Conservation (phyloP, 2,113 vertebrate genomes). For the Xerus inauris region DNA sequence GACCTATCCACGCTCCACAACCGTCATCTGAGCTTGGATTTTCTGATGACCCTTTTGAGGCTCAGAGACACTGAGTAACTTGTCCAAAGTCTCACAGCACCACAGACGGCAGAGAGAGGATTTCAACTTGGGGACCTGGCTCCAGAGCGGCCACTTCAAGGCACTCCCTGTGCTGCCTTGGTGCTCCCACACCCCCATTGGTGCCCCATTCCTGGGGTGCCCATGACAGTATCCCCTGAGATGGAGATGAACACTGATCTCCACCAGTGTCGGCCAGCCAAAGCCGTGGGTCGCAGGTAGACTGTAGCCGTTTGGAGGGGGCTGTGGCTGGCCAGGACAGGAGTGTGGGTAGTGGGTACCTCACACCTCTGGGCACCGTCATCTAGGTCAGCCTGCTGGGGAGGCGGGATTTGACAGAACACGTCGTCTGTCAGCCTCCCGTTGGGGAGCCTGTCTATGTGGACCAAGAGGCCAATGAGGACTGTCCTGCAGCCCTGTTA, state of each 20-base stretch:
- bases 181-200: too few relatives aligned
- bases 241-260: not conserved
- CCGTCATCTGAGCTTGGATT: not conserved
- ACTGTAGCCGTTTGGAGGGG: not conserved
- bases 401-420: rapidly evolving
- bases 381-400: not conserved
- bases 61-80: conserved; percentile 22
- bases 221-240: not conserved
- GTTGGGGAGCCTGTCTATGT: not conserved
- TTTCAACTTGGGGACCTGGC: not conserved
- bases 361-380: rapidly evolving
- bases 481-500: not conserved
- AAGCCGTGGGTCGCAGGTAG: rapidly evolving
- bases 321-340: not conserved
- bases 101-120: not conserved
- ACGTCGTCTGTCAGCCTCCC: rapidly evolving
- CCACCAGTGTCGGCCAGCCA: not conserved
- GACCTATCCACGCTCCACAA: not conserved
- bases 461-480: rapidly evolving
- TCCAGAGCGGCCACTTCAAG: not conserved
- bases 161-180: not conserved
- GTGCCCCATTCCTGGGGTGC: not conserved
- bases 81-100: not conserved
- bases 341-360: not conserved
- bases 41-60: not conserved